These are phyloP conservation scores for Diaperis boleti DNA, from an alignment of 2,888 invertebrate genomes.

Conservation along the genomic window DNA sequence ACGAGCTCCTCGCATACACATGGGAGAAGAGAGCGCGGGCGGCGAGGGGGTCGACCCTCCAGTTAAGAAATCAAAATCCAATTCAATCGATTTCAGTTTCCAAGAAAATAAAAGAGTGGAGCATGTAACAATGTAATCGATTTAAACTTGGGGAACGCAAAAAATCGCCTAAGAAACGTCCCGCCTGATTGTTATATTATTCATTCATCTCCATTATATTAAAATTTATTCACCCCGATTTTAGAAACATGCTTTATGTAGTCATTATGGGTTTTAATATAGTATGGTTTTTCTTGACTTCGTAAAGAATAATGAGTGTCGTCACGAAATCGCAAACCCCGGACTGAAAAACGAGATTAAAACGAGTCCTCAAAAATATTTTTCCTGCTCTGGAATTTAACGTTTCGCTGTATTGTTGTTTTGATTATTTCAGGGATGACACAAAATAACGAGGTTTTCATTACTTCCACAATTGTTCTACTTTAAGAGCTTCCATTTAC, in stretches of 20 bases:
- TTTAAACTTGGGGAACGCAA: slow-evolving; percentile 40
- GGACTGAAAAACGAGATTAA: slow-evolving; percentile 3
- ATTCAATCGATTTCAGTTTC: too few species aligned
- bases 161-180: slow-evolving; percentile 38
- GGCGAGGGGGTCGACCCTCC: too few species aligned
- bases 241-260: slow-evolving; percentile 46
- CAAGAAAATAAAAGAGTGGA: slow-evolving; percentile 32
- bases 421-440: slow-evolving; percentile 2
- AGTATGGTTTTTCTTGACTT: slow-evolving; percentile 34
- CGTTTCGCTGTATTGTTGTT: neutral
- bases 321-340: slow-evolving; percentile 29
- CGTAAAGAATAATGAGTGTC: slow-evolving; percentile 27
- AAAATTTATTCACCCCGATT: slow-evolving; percentile 51
- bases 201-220: slow-evolving; percentile 52
- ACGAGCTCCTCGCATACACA: too few species aligned
- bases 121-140: slow-evolving; percentile 35
- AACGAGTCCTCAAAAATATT: slow-evolving; percentile 5
- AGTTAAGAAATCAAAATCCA: too few species aligned
- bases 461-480: slow-evolving; percentile 37
- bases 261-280: slow-evolving; percentile 46
- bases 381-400: neutral
- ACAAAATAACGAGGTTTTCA: slow-evolving; percentile 34
- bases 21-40: too few species aligned
- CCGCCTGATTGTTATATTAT: slow-evolving; percentile 47
- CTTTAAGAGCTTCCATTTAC: slow-evolving; percentile 39